These are phyloP conservation scores for Scolopax bukidnonensis DNA, from an alignment of 2,797 vertebrate species.

Conservation along the genomic window DNA sequence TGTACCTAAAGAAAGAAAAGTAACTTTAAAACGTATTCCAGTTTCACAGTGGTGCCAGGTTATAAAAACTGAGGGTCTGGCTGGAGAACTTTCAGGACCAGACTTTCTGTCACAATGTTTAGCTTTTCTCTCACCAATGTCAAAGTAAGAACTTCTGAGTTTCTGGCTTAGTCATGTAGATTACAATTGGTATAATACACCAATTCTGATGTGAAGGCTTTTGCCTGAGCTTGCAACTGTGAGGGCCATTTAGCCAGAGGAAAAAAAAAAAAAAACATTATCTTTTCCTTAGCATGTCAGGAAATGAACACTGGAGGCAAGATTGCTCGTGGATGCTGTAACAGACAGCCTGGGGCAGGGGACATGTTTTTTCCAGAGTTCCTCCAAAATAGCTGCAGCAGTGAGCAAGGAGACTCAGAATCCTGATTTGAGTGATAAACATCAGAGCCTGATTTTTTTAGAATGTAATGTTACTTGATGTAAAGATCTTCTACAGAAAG, in stretches of 20 bases:
- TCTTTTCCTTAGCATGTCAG: background rate
- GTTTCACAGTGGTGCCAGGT: background rate
- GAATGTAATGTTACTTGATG: background rate
- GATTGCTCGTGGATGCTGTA: background rate
- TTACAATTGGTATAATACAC: background rate
- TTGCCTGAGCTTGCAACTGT: background rate
- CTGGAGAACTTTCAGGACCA: background rate
- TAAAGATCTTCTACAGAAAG: background rate
- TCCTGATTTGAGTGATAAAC: background rate
- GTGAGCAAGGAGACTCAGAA: background rate
- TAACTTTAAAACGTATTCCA: background rate
- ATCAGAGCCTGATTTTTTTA: background rate
- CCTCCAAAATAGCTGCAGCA: background rate
- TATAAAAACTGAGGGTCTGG: background rate
- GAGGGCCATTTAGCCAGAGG: background rate
- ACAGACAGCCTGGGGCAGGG: background rate
- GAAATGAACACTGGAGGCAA: background rate
- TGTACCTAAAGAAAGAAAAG: background rate
- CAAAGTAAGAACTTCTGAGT: background rate
- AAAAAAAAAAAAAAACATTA: background rate
- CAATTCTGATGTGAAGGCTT: background rate
- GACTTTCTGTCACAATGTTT: background rate
- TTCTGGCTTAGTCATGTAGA: background rate
- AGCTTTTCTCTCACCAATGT: background rate
- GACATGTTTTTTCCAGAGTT: fast-evolving